Evolutionary conservation across 2,888 invertebrate species (phyloP), one percentile per base, ranked within the genome.

Genomic region (Lasius platythorax): DNA sequence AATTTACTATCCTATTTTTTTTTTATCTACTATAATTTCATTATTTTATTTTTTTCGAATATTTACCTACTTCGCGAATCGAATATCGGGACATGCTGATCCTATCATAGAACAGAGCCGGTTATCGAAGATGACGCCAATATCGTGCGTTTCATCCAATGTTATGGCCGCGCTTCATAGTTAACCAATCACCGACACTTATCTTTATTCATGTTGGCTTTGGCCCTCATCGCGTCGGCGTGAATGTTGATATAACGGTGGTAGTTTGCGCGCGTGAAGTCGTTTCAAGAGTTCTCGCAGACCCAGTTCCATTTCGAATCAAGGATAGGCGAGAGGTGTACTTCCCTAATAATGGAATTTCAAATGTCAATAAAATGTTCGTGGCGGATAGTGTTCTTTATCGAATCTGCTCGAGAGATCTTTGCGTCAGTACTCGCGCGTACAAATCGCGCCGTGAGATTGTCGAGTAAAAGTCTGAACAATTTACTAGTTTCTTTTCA

Each of bases 321-420:
- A 78, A 61, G 33, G 33, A 84, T 53, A 28, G 61, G 23, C 23
- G 23, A 75, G 75, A 73, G 64, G 58, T 81, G 46, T 66, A 63
- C 72, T 88, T 82, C 84, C 53, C 83, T 87, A 87, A 87, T 90
- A 91, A 91, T 90, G 87, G 88, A 91, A 91, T 91, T 91, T 89
- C 87, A 83, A 87, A 90, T 90, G 89, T 86, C 84, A 82, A 90
- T 88, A 88, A 88, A 88, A 87, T 75, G 67, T 30, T 23, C 68
- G 33, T 9, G 78, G 28, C 23, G 46, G 66, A 58, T 50, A 67
- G 46, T 70, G 76, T 78, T 85, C 75, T 79, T 72, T 56, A 73
- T 33, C 28, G 67, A 83, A 85, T 85, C 33, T 15, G 15, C 33
- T 56, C 23, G 46, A 73, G 9, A 72, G 66, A 37, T 50, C 43